Evolutionary conservation across 2,797 vertebrate genomes (phyloP).

Genomic region (Lates japonicus): DNA sequence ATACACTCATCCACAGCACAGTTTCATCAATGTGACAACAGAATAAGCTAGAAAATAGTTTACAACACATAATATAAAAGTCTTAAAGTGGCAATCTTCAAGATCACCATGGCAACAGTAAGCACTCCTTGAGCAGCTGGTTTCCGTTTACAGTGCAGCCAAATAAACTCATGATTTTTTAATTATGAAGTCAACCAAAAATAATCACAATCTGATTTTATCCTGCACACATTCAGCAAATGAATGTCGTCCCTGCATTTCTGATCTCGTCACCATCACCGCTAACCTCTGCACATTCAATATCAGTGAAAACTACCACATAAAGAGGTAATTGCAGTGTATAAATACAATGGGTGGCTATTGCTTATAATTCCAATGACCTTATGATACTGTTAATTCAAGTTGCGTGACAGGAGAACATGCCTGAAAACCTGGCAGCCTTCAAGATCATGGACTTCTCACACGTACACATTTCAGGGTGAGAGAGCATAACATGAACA

Average conservation of each 20-base stretch:
- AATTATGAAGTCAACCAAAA: neutral
- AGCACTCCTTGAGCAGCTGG: neutral
- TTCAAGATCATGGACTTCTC: constrained; percentile 18
- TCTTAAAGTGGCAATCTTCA: neutral
- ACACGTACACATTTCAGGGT: neutral
- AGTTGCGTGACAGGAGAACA: constrained; percentile 28
- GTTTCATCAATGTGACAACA: neutral
- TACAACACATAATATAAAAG: neutral
- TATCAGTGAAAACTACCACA: no score
- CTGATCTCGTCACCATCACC: no score
- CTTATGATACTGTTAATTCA: neutral
- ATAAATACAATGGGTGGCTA: no score
- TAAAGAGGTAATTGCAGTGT: no score
- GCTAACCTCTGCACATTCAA: no score
- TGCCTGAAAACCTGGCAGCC: neutral
- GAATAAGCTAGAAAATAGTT: neutral
- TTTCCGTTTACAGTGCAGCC: neutral
- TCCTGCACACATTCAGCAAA: neutral
- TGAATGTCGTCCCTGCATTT: no score
- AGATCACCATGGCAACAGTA: neutral
- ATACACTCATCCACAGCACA: neutral
- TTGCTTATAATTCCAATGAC: neutral
- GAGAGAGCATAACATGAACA: constrained; percentile 33
- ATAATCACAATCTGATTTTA: neutral
- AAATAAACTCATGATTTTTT: neutral